These are phyloP conservation scores for Muntiacus muntjak DNA, from an alignment of 2,113 vertebrate genomes.

Conservation along the genomic window DNA sequence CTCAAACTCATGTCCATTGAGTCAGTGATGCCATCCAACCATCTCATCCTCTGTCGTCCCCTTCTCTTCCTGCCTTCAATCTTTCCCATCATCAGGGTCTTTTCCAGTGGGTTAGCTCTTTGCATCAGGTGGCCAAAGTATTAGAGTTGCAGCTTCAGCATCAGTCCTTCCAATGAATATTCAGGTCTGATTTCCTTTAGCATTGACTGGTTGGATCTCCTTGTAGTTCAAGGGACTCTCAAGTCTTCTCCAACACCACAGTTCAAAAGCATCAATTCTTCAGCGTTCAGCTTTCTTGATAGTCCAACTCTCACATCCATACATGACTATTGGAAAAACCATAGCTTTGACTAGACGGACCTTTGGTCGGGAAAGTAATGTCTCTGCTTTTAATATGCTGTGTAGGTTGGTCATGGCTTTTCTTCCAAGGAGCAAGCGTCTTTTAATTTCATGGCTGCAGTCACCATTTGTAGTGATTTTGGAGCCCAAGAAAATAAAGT, in stretches of 20 bases:
- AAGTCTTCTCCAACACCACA: background rate
- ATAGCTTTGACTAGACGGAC: background rate
- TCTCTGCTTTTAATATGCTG: background rate
- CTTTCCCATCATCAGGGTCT: background rate
- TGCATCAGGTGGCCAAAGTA: rapidly evolving
- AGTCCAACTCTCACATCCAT: background rate
- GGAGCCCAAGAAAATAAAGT: background rate
- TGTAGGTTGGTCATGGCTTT: background rate
- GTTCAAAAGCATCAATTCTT: background rate
- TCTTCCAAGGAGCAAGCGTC: background rate
- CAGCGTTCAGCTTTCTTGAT: background rate
- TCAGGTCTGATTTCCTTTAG: background rate
- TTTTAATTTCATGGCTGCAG: background rate
- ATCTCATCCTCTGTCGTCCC: background rate
- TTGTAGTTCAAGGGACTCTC: background rate
- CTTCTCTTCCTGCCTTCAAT: background rate
- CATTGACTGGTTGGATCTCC: background rate
- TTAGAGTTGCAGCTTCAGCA: background rate
- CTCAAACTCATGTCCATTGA: background rate
- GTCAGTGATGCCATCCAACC: background rate
- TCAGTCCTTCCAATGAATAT: background rate
- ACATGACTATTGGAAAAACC: background rate
- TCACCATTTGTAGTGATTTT: background rate
- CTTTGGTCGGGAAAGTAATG: background rate
- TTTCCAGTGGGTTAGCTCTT: background rate